Conservation (phyloP, 2,888 invertebrate genomes). For the Andrena chrysosceles region DNA sequence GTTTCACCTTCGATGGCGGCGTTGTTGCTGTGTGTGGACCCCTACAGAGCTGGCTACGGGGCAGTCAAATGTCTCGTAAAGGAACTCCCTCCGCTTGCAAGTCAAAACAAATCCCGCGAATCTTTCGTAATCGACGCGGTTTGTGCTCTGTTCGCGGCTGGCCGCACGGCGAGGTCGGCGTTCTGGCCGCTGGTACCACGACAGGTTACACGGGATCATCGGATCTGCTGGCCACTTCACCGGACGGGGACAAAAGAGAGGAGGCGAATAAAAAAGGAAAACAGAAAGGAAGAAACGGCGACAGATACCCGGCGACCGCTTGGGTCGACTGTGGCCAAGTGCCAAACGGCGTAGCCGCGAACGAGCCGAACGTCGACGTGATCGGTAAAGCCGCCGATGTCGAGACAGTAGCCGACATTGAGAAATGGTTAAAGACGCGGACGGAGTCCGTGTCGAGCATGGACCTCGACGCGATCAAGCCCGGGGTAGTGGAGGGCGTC, state of each 20-base stretch:
- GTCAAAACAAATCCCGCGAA: conserved; percentile 78
- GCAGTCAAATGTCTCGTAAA: conserved; percentile 80
- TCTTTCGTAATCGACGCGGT: conserved; percentile 74
- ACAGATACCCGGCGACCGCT: conserved; percentile 19
- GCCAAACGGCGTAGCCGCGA: background rate
- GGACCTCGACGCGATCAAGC: conserved; percentile 78
- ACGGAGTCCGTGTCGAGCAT: conserved; percentile 78
- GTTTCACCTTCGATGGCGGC: conserved; percentile 62
- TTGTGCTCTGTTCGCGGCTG: conserved; percentile 59
- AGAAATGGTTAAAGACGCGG: conserved; percentile 82
- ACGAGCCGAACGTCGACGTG: conserved; percentile 11
- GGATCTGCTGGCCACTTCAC: conserved; percentile 29
- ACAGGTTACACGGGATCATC: conserved; percentile 45
- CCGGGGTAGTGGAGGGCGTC: conserved; percentile 74
- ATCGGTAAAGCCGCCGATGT: conserved; percentile 59
- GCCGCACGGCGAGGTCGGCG: conserved; percentile 58
- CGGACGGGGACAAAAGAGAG: conserved; percentile 59
- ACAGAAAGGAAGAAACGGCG: conserved; percentile 25
- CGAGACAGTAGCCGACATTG: conserved; percentile 78
- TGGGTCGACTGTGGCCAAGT: conserved; percentile 30
- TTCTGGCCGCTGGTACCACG: conserved; percentile 42
- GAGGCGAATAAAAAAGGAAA: conserved; percentile 61
- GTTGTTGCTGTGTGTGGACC: conserved; percentile 70
- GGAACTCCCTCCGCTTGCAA: conserved; percentile 72
- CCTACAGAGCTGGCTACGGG: conserved; percentile 68